Evolutionary conservation across 1,140 invertebrate genomes (phyloP).

Genomic region (Babylonia areolata): DNA sequence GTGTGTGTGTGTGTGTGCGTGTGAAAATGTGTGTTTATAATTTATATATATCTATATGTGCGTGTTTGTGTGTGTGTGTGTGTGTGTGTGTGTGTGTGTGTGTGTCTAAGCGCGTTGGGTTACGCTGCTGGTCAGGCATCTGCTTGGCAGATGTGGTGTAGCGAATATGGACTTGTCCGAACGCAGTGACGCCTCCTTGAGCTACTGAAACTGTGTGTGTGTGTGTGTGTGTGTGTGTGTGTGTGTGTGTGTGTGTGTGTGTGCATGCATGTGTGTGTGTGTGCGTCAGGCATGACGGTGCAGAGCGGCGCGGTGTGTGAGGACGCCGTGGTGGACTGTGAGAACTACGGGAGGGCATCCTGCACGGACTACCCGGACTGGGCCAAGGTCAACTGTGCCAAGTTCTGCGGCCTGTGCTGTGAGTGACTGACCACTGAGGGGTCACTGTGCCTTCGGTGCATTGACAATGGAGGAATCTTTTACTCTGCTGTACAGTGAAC

Average conservation of each 20-base stretch:
- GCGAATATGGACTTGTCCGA: too few species aligned
- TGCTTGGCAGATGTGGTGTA: too few species aligned
- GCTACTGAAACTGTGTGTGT: neutral
- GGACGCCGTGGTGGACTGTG: constrained; percentile 57
- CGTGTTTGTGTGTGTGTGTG: too few species aligned
- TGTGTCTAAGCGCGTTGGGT: neutral
- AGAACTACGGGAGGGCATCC: constrained; percentile 47
- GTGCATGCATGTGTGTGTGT: neutral
- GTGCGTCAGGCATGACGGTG: neutral
- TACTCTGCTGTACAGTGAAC: too few species aligned
- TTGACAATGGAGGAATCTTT: too few species aligned
- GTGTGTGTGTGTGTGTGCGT: too few species aligned
- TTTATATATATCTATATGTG: too few species aligned
- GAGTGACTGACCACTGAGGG: too few species aligned
- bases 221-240: neutral
- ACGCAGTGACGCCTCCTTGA: too few species aligned
- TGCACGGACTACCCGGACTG: constrained; percentile 51
- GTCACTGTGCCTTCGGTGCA: too few species aligned
- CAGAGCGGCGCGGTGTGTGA: constrained; percentile 16
- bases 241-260: neutral
- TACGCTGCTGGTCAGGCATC: too few species aligned
- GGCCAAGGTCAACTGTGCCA: constrained; percentile 59
- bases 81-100: constrained; percentile 6
- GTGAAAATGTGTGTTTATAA: too few species aligned
- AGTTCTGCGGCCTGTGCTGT: constrained; percentile 57